Conservation (phyloP, 2,888 invertebrate genomes). For the Biston stratarius region DNA sequence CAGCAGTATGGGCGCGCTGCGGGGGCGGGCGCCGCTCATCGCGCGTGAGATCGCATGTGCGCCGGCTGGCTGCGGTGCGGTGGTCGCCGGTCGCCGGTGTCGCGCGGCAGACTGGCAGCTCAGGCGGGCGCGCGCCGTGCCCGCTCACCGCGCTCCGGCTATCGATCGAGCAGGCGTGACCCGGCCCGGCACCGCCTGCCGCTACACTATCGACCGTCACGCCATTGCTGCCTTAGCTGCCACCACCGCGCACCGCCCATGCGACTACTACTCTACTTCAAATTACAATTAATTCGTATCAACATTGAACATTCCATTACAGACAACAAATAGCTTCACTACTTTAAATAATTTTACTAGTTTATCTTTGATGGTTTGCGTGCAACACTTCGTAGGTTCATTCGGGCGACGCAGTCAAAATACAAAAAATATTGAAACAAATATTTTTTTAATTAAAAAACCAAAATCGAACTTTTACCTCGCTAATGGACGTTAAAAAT, state of each 20-base stretch:
- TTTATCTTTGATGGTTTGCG: too few species aligned
- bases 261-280: conserved; percentile 69
- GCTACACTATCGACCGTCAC: conserved; percentile 78
- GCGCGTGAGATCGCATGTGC: conserved; percentile 76
- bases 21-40: conserved; percentile 87
- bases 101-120: conserved; percentile 72
- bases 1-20: conserved; percentile 87
- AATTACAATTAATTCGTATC: conserved; percentile 50
- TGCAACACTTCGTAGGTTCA: too few species aligned
- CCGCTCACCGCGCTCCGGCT: conserved; percentile 68
- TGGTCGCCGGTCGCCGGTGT: conserved; percentile 50
- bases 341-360: too few species aligned
- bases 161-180: conserved; percentile 77
- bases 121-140: conserved; percentile 60
- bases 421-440: too few species aligned
- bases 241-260: conserved; percentile 55
- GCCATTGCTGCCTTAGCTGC: conserved; percentile 64
- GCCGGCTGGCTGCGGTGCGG: conserved; percentile 49
- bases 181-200: conserved; percentile 79
- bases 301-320: not conserved
- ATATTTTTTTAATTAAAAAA: too few species aligned
- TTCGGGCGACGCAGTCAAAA: too few species aligned
- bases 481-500: too few species aligned
- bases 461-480: too few species aligned
- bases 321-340: not conserved